phyloP scores from a whole-genome alignment of 2,797 vertebrate species.

The Pangasius macronema region DNA sequence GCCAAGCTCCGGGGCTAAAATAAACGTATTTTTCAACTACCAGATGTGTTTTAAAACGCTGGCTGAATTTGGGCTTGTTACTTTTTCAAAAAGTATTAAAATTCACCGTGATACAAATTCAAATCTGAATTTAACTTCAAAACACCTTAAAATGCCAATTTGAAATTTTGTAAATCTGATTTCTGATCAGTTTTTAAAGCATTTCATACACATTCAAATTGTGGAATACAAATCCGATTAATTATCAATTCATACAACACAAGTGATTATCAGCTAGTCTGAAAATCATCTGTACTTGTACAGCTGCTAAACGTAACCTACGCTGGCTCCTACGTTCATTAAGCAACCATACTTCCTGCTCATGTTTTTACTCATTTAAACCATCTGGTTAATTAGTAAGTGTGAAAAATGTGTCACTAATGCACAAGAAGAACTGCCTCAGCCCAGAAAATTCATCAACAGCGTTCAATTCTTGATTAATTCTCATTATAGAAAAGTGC shows the following conservation, averaged over 20 bases:
- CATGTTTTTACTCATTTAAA: background rate
- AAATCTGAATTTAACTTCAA: background rate
- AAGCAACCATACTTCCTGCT: background rate
- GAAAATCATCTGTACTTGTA: background rate
- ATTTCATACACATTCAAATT: background rate
- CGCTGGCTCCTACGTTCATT: background rate
- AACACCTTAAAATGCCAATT: background rate
- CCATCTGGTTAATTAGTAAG: background rate
- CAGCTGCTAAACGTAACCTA: background rate
- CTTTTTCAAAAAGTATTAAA: background rate
- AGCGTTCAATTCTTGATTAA: background rate
- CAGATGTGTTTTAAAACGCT: no score
- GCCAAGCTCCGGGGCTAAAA: background rate
- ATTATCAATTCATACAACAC: no score
- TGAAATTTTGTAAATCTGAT: background rate
- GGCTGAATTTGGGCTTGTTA: background rate
- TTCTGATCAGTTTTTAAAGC: background rate
- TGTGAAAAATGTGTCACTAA: background rate
- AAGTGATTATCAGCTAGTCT: background rate
- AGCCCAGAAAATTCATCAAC: background rate
- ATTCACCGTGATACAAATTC: background rate
- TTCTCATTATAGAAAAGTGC: background rate
- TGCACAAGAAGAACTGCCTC: no score
- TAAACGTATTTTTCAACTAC: background rate
- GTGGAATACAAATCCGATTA: background rate